Conservation (phyloP, 1,140 invertebrate genomes). For the Lucilia cuprina region DNA sequence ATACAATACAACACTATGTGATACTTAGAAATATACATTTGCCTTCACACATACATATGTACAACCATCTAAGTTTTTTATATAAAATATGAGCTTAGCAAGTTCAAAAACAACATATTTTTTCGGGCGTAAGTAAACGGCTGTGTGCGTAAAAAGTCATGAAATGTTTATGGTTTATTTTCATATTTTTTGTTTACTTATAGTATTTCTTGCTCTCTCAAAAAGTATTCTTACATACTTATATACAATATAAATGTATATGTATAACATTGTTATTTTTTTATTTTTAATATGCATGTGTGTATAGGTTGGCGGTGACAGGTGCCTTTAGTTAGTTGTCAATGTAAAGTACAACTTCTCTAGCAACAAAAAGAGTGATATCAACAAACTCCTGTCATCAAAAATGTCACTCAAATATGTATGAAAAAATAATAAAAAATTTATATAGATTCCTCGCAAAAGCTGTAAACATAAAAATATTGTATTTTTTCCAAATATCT, state of each 20-base stretch:
- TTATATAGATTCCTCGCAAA: background rate
- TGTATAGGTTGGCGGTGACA: background rate
- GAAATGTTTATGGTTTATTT: slow-evolving; percentile 29
- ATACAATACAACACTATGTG: background rate
- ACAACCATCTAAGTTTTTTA: background rate
- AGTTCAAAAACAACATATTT: background rate
- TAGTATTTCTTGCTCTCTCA: background rate
- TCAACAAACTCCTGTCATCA: slow-evolving; percentile 18
- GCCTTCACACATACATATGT: background rate
- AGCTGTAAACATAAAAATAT: no score
- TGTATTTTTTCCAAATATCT: no score
- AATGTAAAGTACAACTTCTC: slow-evolving; percentile 17
- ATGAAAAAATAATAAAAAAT: slow-evolving; percentile 26
- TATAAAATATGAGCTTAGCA: background rate
- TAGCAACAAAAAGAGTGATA: background rate
- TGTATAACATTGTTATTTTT: background rate
- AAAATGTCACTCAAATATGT: slow-evolving; percentile 25
- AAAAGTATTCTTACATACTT: background rate
- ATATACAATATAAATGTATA: slow-evolving; percentile 5
- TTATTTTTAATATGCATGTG: background rate
- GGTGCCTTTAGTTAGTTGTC: slow-evolving; percentile 27
- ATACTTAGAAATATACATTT: background rate
- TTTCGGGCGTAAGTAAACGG: background rate
- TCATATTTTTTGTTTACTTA: background rate
- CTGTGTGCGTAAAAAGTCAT: background rate